Base-by-base conservation (phyloP, 2,113 vertebrate species). In the Benitochromis conjunctus region DNA sequence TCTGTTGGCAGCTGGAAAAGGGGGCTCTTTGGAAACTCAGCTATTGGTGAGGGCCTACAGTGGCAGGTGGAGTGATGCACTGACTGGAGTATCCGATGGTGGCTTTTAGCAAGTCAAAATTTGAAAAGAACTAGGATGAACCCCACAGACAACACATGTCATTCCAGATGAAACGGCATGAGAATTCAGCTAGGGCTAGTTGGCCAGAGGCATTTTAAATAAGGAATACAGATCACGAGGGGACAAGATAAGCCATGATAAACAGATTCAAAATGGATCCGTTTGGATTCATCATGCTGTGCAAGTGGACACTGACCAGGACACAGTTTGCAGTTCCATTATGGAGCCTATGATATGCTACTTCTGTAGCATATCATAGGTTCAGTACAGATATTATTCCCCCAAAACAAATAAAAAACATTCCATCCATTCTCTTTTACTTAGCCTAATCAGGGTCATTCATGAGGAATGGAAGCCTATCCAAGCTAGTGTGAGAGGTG, bases 311-410 rank as follows among this genome's bases (percentile, higher is more conserved):
- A 36, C 18, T 62, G 58, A 62, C 0, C 18, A 19, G 29, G 2
- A 1, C 31, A 36, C 31, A 36, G 31, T 62, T 62, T 62, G 58
- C 58, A 19, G 58, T 34, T 36, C 31, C 58, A 0, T 0, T 3
- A 11, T 19, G 58, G 31, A 56, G n/a, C 54, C 1, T 7, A n/a
- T 24, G 5, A 56, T 24, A 24, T 0, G n/a, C 0, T 24, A 6
- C n/a, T n/a, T n/a, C n/a, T n/a, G n/a, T n/a, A n/a, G n/a, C n/a
- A n/a, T n/a, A n/a, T n/a, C n/a, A n/a, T n/a, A n/a, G n/a, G n/a
- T n/a, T n/a, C n/a, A n/a, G n/a, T n/a, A 38, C 36, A 38, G 9
- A 38, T 38, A 38, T 38, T 38, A 38, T 38, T 38, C 36, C 36
- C 36, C 36, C 3, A 36, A 36, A 36, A 36, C 1, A 5, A 31